phyloP scores from a whole-genome alignment of 2,113 vertebrate species.

The Leucosticte australis region DNA sequence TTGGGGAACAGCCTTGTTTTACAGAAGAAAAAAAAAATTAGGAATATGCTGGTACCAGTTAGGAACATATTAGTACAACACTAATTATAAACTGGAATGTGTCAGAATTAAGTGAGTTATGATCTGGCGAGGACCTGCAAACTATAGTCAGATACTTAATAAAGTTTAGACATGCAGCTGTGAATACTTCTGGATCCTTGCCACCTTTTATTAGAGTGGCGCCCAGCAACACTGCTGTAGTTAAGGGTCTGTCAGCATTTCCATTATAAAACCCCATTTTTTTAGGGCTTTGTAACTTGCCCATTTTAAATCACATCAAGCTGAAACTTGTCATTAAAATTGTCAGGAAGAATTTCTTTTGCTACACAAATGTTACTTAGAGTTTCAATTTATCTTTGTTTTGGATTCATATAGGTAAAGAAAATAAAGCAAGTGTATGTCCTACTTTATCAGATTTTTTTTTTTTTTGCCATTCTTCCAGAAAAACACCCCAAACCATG shows the following conservation, averaged over 20 bases:
- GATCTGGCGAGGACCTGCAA: conserved; percentile 71
- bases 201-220: conserved; percentile 75
- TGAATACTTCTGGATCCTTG: conserved; percentile 70
- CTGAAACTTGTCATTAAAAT: conserved; percentile 60
- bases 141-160: conserved; percentile 79
- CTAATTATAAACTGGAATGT: conserved; percentile 78
- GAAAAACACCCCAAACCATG: background rate
- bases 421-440: background rate
- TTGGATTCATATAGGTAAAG: background rate
- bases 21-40: conserved; percentile 42
- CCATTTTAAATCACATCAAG: conserved; percentile 61
- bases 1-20: conserved; percentile 31
- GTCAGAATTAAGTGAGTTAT: conserved; percentile 75
- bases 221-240: conserved; percentile 63
- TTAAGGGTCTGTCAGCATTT: conserved; percentile 72
- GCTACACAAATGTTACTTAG: background rate
- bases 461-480: background rate
- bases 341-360: conserved; percentile 28
- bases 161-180: conserved; percentile 77
- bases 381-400: background rate
- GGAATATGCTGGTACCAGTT: conserved; percentile 44
- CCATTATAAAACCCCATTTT: conserved; percentile 63
- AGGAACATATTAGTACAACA: conserved; percentile 71
- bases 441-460: background rate
- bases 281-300: conserved; percentile 46